Conservation (phyloP, 2,797 vertebrate species). For the Arctocebus calabarensis region DNA sequence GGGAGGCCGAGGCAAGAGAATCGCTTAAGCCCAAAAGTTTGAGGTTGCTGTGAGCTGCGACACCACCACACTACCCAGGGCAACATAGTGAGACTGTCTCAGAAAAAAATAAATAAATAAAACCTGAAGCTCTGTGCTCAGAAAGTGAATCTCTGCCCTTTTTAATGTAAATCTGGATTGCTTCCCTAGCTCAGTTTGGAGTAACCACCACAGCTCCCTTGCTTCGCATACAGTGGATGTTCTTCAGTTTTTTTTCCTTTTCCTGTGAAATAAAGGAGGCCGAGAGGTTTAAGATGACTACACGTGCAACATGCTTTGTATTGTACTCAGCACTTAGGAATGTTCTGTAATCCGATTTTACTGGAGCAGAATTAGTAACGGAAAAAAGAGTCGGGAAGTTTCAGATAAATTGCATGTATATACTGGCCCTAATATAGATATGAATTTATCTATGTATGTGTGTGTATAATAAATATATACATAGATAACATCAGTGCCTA, state of each 20-base stretch:
- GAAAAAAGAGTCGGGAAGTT: not conserved
- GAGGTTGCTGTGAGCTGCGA: too few relatives aligned
- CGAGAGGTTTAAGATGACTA: accelerated
- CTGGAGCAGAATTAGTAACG: accelerated
- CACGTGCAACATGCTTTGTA: accelerated
- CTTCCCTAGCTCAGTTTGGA: not conserved
- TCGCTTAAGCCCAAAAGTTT: too few relatives aligned
- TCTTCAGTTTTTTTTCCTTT: not conserved
- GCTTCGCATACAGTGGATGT: accelerated
- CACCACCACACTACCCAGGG: too few relatives aligned
- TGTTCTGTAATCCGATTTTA: accelerated
- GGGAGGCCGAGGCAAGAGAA: too few relatives aligned
- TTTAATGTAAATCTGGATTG: accelerated
- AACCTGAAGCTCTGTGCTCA: too few relatives aligned
- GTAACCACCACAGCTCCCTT: accelerated
- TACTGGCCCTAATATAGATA: not conserved
- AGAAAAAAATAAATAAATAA: too few relatives aligned
- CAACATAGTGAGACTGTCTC: too few relatives aligned
- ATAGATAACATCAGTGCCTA: not conserved
- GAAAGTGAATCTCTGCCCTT: not conserved
- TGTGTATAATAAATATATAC: not conserved
- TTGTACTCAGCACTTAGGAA: accelerated
- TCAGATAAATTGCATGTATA: accelerated
- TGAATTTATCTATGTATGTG: not conserved
- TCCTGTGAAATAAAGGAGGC: accelerated